Evolutionary conservation across 2,113 vertebrate genomes (phyloP).

Genomic region (Phyllostomus discolor): DNA sequence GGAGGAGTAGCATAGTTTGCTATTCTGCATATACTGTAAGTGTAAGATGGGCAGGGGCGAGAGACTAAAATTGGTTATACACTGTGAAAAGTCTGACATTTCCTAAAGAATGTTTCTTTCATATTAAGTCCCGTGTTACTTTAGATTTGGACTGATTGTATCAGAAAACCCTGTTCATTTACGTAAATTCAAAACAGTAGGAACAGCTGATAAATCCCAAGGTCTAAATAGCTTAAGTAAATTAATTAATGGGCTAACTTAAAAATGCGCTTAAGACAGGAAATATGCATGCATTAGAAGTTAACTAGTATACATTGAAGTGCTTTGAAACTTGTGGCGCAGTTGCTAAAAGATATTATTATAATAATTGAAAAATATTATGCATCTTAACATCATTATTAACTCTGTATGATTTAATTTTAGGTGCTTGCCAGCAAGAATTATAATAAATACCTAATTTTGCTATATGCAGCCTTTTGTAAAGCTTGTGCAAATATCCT

Average conservation of each 20-base stretch:
- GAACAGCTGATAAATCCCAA: constrained; percentile 45
- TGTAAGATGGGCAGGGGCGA: background rate
- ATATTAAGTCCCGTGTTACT: background rate
- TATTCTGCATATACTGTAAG: background rate
- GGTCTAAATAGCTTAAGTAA: constrained; percentile 26
- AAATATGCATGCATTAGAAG: constrained; percentile 55
- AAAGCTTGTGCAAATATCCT: background rate
- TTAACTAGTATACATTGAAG: constrained; percentile 62
- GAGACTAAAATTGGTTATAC: background rate
- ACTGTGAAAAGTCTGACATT: background rate
- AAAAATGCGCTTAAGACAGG: constrained; percentile 17
- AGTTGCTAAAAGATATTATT: constrained; percentile 58
- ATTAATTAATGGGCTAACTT: constrained; percentile 34
- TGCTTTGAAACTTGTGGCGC: constrained; percentile 41
- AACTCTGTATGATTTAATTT: constrained; percentile 50
- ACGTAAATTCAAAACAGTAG: constrained; percentile 35
- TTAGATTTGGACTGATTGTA: constrained; percentile 32
- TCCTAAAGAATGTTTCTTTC: background rate
- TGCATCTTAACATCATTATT: constrained; percentile 51
- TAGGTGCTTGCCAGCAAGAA: constrained; percentile 39
- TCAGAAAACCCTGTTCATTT: constrained; percentile 19
- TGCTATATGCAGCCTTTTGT: background rate
- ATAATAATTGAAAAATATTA: constrained; percentile 52
- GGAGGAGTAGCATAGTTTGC: background rate
- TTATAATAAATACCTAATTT: constrained; percentile 53